Evolutionary conservation across 2,113 vertebrate species (phyloP), one percentile per base, ranked within the genome.

Genomic region (Brachirus orientalis): DNA sequence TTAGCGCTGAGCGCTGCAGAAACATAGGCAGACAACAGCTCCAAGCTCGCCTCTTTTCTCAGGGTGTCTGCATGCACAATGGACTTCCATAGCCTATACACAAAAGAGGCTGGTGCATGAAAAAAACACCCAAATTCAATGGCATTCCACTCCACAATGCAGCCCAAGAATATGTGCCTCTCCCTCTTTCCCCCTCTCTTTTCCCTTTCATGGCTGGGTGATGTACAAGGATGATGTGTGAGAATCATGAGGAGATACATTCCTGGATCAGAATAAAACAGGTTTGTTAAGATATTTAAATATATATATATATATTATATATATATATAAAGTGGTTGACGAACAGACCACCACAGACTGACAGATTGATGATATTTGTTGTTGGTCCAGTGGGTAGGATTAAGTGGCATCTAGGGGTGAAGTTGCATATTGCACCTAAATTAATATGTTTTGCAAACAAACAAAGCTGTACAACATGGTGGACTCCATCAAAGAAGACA

Each of bases 11-110:
- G 69, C 38, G 33, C 73, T 43, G 89, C 84, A 88, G 89, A 89
- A 90, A 91, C 82, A 79, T 79, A 70, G 67, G 76, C 61, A 90
- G 90, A 93, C 92, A 92, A 89, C 90, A 36, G 89, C 79, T 78
- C 83, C 72, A 63, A 90, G 79, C 79, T 85, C 75, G 68, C 87
- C 78, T 81, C 86, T 79, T 91, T 93, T 93, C 91, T 92, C 88
- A 89, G 89, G 87, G 88, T 90, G 88, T 92, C 89, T 88, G 79
- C 71, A 71, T 55, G 63, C 88, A 92, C 93, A 93, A 93, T 92
- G 76, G 88, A 90, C 87, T 91, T 93, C 88, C 89, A 91, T 69
- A 87, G 88, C 69, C 63, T 76, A 58, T 52, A 68, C 76, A 93
- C 90, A 94, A 93, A 92, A 86, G 93, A 87, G 79, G 70, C 80